Conservation (phyloP, 2,888 invertebrate species). For the Cenopis cana region DNA sequence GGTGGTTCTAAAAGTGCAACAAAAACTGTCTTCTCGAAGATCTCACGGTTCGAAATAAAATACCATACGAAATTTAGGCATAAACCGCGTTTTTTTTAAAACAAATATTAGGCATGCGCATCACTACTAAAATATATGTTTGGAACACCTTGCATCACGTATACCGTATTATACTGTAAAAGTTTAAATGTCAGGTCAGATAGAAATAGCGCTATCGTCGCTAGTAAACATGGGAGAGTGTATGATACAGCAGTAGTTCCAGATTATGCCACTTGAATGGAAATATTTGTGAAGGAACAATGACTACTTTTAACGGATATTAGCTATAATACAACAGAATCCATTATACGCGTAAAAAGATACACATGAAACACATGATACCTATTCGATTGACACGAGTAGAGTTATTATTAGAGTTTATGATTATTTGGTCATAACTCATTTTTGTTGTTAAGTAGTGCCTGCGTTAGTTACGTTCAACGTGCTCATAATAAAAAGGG, state of each 20-base stretch:
- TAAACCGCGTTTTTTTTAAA: too few species aligned
- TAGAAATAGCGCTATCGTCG: not conserved
- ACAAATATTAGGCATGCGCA: too few species aligned
- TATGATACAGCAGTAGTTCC: not conserved
- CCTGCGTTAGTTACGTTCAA: not conserved
- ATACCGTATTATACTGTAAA: too few species aligned
- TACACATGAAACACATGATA: not conserved
- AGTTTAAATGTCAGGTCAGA: not conserved
- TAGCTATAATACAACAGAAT: conserved; percentile 14
- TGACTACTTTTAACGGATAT: conserved; percentile 12
- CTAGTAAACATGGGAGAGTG: not conserved
- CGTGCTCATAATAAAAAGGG: not conserved
- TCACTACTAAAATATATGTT: not conserved
- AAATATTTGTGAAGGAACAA: conserved; percentile 8
- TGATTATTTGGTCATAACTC: conserved; percentile 1
- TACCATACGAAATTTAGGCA: too few species aligned
- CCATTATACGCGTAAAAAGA: conserved; percentile 2
- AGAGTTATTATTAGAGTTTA: not conserved
- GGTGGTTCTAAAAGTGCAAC: too few species aligned
- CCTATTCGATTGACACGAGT: conserved; percentile 2
- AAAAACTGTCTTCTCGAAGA: too few species aligned
- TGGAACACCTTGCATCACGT: not conserved
- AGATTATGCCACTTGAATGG: not conserved
- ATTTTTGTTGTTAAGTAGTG: not conserved
- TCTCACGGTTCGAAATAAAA: too few species aligned